phyloP scores from a whole-genome alignment of 2,113 vertebrate genomes.

The Murina feae region DNA sequence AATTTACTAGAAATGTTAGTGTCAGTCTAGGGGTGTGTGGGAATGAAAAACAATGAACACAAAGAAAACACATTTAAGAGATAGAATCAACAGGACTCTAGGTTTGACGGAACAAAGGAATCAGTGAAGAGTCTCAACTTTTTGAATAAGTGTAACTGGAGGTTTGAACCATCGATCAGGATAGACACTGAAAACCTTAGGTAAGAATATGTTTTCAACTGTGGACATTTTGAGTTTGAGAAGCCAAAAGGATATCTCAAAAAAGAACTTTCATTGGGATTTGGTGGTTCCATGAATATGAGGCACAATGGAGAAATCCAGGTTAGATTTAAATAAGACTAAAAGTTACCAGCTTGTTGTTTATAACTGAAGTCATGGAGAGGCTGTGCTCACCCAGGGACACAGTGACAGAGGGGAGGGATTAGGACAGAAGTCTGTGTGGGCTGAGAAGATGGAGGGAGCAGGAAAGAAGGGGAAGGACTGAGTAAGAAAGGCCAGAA shows the following conservation, averaged over 20 bases:
- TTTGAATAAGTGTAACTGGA: not conserved
- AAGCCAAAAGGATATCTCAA: not conserved
- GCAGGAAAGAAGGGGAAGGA: not conserved
- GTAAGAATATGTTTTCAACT: not conserved
- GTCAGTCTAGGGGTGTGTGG: not conserved
- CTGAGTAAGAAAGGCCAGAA: not conserved
- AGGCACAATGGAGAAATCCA: not conserved
- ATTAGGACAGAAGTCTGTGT: not conserved
- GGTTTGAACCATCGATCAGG: not conserved
- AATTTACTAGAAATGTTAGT: not conserved
- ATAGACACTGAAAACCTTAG: not conserved
- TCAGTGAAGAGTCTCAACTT: no score
- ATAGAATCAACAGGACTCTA: no score
- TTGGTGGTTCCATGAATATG: not conserved
- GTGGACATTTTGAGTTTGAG: not conserved
- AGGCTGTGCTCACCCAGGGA: not conserved
- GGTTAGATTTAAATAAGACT: not conserved
- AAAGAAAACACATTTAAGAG: not conserved
- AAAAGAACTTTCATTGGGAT: not conserved
- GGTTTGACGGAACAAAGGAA: not conserved
- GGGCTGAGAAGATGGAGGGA: not conserved
- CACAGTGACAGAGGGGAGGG: fast-evolving
- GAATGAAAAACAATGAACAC: not conserved
- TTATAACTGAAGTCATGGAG: not conserved
- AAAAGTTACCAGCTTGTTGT: not conserved